Conservation (phyloP, 2,113 vertebrate species). For the Penelope pileata region DNA sequence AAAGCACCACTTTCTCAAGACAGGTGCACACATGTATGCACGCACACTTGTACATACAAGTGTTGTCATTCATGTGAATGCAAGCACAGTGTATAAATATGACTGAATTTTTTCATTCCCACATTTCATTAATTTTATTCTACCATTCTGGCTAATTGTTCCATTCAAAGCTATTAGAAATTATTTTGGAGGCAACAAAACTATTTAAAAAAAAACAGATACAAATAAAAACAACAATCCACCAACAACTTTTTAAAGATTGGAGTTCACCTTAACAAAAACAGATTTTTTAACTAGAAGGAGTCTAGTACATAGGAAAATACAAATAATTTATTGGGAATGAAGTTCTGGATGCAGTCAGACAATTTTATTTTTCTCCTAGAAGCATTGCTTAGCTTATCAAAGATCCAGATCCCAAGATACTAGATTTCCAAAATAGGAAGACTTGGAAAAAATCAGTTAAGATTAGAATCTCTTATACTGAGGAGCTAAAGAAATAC, state of each 20-base stretch:
- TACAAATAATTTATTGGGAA: neutral
- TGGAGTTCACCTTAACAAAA: neutral
- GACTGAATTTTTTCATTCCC: neutral
- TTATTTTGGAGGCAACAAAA: neutral
- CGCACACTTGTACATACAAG: fast-evolving
- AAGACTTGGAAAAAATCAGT: neutral
- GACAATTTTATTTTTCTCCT: neutral
- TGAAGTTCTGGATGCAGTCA: neutral
- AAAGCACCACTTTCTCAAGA: neutral
- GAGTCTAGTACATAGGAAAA: neutral
- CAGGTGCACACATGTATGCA: neutral
- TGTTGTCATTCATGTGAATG: neutral
- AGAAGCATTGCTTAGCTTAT: neutral
- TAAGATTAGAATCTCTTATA: neutral
- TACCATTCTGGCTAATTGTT: neutral
- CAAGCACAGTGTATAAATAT: neutral
- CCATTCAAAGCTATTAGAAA: neutral
- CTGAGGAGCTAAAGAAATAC: neutral
- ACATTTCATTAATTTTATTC: neutral
- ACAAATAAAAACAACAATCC: no score
- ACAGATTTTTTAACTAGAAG: neutral
- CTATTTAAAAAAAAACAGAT: neutral
- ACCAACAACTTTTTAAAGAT: neutral
- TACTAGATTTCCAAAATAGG: neutral
- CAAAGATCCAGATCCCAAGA: neutral